Conservation (phyloP, 1,140 invertebrate genomes). For the Hetaerina americana region DNA sequence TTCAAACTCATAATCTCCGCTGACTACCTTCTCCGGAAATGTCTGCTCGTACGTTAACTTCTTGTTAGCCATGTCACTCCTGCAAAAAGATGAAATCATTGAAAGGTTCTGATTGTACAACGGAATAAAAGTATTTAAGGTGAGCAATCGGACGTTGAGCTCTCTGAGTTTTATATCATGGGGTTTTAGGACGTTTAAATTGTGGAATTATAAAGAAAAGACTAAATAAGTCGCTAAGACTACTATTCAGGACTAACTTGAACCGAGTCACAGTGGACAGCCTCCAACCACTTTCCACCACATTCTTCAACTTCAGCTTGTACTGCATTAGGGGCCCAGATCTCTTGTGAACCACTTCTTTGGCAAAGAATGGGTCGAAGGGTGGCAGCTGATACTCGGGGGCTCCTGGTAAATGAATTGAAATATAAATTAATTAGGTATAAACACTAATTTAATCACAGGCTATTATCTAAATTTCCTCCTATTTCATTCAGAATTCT, state of each 20-base stretch:
- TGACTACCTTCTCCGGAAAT: constrained; percentile 62
- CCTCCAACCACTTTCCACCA: constrained; percentile 62
- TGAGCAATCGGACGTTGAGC: too few species aligned
- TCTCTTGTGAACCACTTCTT: constrained; percentile 46
- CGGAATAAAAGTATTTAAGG: too few species aligned
- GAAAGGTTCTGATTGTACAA: too few species aligned
- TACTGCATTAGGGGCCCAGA: constrained; percentile 48
- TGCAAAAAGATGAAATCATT: too few species aligned
- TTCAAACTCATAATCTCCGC: constrained; percentile 51
- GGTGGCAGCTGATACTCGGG: constrained; percentile 51
- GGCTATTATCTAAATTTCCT: too few species aligned
- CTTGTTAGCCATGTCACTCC: constrained; percentile 46
- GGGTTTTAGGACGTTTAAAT: too few species aligned
- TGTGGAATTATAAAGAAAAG: too few species aligned
- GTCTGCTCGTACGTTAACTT: constrained; percentile 59
- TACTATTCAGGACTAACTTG: constrained; percentile 26
- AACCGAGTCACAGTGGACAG: constrained; percentile 61
- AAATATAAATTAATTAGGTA: too few species aligned
- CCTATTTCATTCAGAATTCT: too few species aligned
- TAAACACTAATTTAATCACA: too few species aligned
- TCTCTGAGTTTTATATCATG: too few species aligned
- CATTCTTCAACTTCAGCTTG: constrained; percentile 51
- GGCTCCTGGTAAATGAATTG: constrained; percentile 38
- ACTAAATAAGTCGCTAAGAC: background rate
- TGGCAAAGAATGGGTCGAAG: constrained; percentile 62